phyloP scores from a whole-genome alignment of 2,888 invertebrate genomes.

The Ischnus inquisitorius region DNA sequence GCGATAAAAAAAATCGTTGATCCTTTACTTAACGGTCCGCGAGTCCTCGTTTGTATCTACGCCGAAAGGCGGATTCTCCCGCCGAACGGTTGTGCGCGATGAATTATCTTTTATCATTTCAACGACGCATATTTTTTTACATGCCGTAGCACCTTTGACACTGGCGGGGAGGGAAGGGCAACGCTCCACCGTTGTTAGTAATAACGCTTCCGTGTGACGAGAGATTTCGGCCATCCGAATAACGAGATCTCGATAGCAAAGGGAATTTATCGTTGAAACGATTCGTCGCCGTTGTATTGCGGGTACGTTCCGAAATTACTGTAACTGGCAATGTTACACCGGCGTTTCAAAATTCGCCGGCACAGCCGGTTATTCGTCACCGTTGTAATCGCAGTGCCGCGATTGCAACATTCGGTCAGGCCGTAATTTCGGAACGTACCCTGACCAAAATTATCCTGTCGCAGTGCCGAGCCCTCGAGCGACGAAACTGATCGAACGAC shows the following conservation, averaged over 20 bases:
- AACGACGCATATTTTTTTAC: slow-evolving; percentile 39
- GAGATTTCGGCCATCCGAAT: not conserved
- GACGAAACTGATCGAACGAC: slow-evolving; percentile 9
- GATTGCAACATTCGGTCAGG: too few species aligned
- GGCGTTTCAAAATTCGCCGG: too few species aligned
- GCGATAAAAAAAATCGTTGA: slow-evolving; percentile 10
- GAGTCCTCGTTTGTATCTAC: not conserved
- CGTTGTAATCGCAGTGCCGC: too few species aligned
- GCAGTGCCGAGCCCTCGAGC: slow-evolving; percentile 38
- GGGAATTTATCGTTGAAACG: slow-evolving; percentile 4
- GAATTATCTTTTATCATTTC: slow-evolving; percentile 51
- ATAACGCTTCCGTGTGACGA: slow-evolving; percentile 9
- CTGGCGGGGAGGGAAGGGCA: not conserved
- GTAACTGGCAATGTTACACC: too few species aligned
- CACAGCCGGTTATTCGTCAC: too few species aligned
- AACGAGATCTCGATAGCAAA: not conserved
- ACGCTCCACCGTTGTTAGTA: slow-evolving; percentile 10
- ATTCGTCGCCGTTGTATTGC: slow-evolving; percentile 7
- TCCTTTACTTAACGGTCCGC: not conserved
- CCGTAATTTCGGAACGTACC: too few species aligned
- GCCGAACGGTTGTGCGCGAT: slow-evolving; percentile 47
- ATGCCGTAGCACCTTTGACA: not conserved
- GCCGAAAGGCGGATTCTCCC: not conserved
- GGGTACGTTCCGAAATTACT: too few species aligned
- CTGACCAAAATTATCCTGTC: not conserved